Evolutionary conservation across 2,113 vertebrate genomes (phyloP).

Genomic region (Brienomyrus longianalis): DNA sequence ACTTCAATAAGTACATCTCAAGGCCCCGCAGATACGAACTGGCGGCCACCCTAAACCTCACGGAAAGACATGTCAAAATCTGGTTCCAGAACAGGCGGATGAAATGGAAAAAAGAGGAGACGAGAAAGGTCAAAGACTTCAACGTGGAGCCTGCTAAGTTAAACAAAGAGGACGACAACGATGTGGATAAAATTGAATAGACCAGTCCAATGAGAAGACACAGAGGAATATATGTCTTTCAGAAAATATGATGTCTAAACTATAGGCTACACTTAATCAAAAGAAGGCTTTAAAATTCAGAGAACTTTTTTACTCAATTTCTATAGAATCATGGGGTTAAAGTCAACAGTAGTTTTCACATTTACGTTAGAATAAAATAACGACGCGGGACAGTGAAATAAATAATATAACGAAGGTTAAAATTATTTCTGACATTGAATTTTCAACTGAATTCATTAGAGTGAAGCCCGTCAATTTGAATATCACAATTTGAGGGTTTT

Average conservation of each 20-base stretch:
- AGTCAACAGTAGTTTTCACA: background rate
- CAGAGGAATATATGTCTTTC: background rate
- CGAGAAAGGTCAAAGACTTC: constrained; percentile 19
- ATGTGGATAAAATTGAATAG: background rate
- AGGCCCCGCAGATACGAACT: constrained; percentile 42
- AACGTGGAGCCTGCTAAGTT: background rate
- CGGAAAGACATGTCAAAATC: constrained; percentile 46
- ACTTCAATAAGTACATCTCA: constrained; percentile 46
- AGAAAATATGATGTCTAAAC: background rate
- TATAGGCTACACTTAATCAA: background rate
- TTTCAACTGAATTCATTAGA: background rate
- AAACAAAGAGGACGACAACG: background rate
- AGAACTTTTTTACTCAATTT: background rate
- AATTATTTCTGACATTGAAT: background rate
- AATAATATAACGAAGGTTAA: background rate
- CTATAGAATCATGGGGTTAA: background rate
- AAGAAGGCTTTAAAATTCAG: background rate
- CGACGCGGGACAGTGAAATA: background rate
- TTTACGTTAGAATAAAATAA: background rate
- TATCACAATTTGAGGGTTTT: background rate
- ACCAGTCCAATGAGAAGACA: background rate
- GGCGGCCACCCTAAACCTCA: constrained; percentile 41
- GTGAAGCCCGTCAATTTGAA: background rate
- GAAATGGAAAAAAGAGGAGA: constrained; percentile 50
- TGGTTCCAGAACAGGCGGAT: constrained; percentile 51